These are phyloP conservation scores for Penaeus monodon DNA, from an alignment of 2,888 invertebrate species.

Conservation along the genomic window DNA sequence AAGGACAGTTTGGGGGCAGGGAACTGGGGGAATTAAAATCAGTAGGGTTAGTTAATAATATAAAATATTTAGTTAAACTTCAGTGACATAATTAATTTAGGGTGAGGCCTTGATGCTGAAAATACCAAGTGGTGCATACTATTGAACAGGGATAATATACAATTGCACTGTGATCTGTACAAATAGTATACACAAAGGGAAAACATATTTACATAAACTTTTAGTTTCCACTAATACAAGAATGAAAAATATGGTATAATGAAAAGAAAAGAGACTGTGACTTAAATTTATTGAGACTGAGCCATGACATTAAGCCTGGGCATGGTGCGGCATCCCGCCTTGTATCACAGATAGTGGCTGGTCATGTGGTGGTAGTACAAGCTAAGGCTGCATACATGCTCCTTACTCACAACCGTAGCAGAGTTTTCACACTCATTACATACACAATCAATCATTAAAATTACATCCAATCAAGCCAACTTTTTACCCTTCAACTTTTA, in stretches of 20 bases:
- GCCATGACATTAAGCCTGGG: conserved; percentile 56
- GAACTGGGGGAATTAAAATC: too few relatives aligned
- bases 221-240: too few relatives aligned
- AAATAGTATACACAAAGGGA: too few relatives aligned
- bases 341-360: conserved; percentile 62
- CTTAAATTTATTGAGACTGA: conserved; percentile 61
- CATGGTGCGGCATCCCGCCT: conserved; percentile 19
- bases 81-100: too few relatives aligned
- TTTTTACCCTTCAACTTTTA: neutral
- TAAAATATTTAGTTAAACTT: too few relatives aligned
- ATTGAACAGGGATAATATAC: too few relatives aligned
- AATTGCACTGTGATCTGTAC: too few relatives aligned
- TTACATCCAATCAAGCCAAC: neutral
- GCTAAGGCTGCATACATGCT: conserved; percentile 40
- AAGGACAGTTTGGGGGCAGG: too few relatives aligned
- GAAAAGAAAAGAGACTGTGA: conserved; percentile 29
- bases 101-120: too few relatives aligned
- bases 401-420: conserved; percentile 15
- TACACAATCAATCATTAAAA: neutral
- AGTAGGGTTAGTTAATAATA: too few relatives aligned
- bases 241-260: neutral
- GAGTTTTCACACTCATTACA: neutral
- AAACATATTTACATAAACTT: too few relatives aligned
- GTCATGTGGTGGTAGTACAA: conserved; percentile 56
- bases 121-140: too few relatives aligned